A percentile compares a stretch with the other conserved stretches of the same genome.
phyloP scores from a whole-genome alignment of 23 tunicate species.

The Trididemnum miniatum region DNA sequence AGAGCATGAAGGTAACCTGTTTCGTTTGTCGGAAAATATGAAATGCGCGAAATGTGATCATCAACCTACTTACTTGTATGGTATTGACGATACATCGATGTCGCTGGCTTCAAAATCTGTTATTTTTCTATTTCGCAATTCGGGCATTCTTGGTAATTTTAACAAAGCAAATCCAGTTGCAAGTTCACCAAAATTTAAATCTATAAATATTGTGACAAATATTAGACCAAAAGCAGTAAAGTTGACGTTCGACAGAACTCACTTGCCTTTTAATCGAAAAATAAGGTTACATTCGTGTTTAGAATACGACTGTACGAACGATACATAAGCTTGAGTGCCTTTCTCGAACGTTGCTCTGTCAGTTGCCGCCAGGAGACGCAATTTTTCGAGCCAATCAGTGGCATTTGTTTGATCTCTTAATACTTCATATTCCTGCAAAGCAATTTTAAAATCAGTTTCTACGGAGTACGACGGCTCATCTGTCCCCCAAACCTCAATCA shows the following conservation, averaged over 20 bases:
- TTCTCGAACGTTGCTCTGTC: conserved; percentile 90
- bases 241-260: no score
- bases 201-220: conserved; percentile 16
- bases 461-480: no score
- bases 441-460: not conserved
- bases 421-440: not conserved
- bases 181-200: conserved; percentile 76
- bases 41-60: no score
- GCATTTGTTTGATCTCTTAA: not conserved
- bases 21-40: no score
- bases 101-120: conserved; percentile 48
- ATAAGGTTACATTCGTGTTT: conserved; percentile 92
- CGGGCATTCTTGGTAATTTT: conserved; percentile 92
- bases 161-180: conserved; percentile 91
- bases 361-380: conserved; percentile 45
- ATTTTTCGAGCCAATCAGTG: conserved; percentile 38
- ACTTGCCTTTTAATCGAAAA: conserved; percentile 83
- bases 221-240: no score
- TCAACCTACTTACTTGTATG: conserved; percentile 47
- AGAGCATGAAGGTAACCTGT: no score
- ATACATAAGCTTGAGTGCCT: conserved; percentile 82
- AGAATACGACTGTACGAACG: conserved; percentile 84
- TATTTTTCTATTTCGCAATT: conserved; percentile 58
- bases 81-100: conserved; percentile 45
- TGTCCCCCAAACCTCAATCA: no score